phyloP scores from a whole-genome alignment of 2,888 invertebrate genomes.

The Dynastes tityus region DNA sequence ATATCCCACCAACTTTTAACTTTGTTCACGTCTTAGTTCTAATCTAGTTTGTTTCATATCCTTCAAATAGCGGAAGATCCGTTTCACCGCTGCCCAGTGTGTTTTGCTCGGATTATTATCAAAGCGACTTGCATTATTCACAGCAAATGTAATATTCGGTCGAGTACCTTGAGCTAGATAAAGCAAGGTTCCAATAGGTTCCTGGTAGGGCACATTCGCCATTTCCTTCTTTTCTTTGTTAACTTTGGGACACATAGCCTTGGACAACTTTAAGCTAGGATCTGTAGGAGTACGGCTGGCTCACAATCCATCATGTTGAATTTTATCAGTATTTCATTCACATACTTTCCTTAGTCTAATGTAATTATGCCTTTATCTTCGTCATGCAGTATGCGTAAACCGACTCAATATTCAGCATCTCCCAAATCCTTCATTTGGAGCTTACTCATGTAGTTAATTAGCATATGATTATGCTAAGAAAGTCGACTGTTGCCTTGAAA shows the following conservation, averaged over 20 bases:
- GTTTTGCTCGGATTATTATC: conserved; percentile 9
- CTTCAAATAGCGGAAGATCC: not conserved
- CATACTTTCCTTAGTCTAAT: not conserved
- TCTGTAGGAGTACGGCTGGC: not conserved
- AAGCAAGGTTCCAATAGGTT: conserved; percentile 53
- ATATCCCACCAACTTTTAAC: not conserved
- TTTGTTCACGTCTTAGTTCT: not conserved
- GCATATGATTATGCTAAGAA: too few species aligned
- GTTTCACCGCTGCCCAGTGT: too few species aligned
- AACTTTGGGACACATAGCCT: not conserved
- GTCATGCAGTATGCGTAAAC: not conserved
- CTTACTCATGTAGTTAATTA: not conserved
- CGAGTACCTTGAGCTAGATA: conserved; percentile 53
- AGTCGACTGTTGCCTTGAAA: too few species aligned
- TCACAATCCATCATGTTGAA: not conserved
- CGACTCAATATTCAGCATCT: not conserved
- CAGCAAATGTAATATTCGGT: conserved; percentile 54
- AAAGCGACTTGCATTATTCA: conserved; percentile 53
- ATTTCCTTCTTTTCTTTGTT: not conserved
- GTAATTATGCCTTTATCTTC: not conserved
- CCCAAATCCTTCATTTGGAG: not conserved
- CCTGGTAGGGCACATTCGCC: not conserved
- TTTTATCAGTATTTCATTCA: not conserved
- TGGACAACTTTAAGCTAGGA: conserved; percentile 6
- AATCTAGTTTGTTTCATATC: not conserved